Evolutionary conservation across 2,888 invertebrate species (phyloP), one percentile per base, ranked within the genome.

Genomic region (Fragum whitleyi): DNA sequence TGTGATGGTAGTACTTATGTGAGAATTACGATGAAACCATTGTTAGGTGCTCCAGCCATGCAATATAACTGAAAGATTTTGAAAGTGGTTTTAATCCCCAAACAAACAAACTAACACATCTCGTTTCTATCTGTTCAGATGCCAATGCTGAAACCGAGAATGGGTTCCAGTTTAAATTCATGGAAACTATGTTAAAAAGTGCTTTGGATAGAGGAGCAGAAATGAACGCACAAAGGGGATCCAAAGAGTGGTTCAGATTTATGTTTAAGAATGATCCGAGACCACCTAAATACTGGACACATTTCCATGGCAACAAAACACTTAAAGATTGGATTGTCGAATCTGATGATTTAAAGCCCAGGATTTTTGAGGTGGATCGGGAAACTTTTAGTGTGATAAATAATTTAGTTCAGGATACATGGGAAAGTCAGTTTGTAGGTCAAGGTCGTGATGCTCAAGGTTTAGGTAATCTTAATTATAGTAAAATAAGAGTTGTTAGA

Each of bases 381-480:
- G 29, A 55, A 21, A 86, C 85, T 0, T 84, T 82, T 42, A 55
- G 79, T 6, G 86, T 85, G 9, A 74, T 91, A n/a, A 70, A 74
- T 28, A 61, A 81, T 3, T 67, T 91, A 3, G 77, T 89, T 6
- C 53, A 74, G 21, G 82, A 79, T 11, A 88, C 90, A 0, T 90
- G 89, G 91, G 69, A 86, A 9, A 26, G 70, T 55, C 55, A 85
- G 19, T 69, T 84, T 53, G 85, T 89, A 23, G 90, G 90, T 39
- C 85, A 84, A 73, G 91, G 91, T 26, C 79, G 85, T n/a, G 91
- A 91, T 86, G 90, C 90, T n/a, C n/a, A n/a, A 11, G 85, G 85
- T 16, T 76, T 90, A 7, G 65, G 73, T 0, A 65, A 74, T 19
- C 67, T 87, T 0, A 76, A 80, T 7, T 87, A 86, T 65, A 74